Percentiles rank a stretch among this genome's conserved stretches.
Evolutionary conservation across 2,113 vertebrate genomes (phyloP).

Genomic region (Dasypus novemcinctus): DNA sequence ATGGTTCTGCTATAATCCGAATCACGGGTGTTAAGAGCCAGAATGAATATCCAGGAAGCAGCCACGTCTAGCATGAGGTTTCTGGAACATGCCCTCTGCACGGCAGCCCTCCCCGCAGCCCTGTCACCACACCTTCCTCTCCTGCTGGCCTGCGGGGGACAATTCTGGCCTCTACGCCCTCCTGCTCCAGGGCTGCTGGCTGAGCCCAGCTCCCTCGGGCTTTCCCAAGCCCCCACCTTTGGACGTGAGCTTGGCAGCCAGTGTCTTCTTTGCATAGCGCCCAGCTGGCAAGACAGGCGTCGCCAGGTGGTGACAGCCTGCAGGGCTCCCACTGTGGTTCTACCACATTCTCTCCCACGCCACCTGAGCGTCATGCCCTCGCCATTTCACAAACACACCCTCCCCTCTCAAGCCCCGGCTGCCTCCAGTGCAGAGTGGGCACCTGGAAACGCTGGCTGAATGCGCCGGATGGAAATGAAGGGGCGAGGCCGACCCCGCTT

Average conservation of each 20-base stretch:
- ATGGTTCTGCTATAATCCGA: background rate
- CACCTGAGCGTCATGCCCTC: background rate
- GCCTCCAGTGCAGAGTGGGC: too few species aligned
- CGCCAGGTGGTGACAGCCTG: too few species aligned
- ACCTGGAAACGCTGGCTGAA: background rate
- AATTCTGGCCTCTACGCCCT: background rate
- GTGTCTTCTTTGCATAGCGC: background rate
- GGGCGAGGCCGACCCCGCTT: background rate
- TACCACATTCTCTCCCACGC: background rate
- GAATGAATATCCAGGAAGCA: background rate
- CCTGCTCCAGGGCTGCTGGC: background rate
- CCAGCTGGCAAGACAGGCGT: background rate
- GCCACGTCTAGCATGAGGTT: background rate
- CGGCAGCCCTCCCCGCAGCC: rapidly evolving
- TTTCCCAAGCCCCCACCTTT: background rate
- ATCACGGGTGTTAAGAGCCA: background rate
- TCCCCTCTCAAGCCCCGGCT: background rate
- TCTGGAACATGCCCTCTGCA: background rate
- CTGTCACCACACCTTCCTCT: background rate
- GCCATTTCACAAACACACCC: too few species aligned
- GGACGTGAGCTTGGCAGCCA: background rate
- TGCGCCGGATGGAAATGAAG: background rate
- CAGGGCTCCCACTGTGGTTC: too few species aligned
- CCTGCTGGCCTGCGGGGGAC: background rate
- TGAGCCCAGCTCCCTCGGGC: background rate